phyloP scores from a whole-genome alignment of 2,113 vertebrate species.

The Otolemur garnettii region DNA sequence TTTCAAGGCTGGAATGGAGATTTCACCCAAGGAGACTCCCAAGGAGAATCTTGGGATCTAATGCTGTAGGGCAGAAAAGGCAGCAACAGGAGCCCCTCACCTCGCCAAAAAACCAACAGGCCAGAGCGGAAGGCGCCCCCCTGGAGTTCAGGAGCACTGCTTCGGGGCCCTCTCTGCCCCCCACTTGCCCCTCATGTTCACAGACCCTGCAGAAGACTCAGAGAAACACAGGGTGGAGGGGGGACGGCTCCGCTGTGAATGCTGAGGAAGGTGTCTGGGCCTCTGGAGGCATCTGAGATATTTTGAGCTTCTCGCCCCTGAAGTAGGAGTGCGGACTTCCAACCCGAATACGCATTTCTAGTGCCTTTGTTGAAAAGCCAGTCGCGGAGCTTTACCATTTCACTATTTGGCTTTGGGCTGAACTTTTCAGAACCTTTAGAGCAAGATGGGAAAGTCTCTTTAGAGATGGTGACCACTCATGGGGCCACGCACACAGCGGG shows the following conservation, averaged over 20 bases:
- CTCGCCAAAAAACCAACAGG: background rate
- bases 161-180: too few species aligned
- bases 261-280: background rate
- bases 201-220: background rate
- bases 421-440: constrained; percentile 13
- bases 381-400: background rate
- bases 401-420: background rate
- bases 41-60: background rate
- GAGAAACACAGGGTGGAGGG: background rate
- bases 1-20: background rate
- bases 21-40: background rate
- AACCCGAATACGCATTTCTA: background rate
- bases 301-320: background rate
- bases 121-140: background rate
- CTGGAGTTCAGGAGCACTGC: background rate
- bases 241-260: background rate
- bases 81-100: background rate
- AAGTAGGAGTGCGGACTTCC: background rate
- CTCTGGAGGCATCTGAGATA: background rate
- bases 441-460: background rate
- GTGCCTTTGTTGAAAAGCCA: background rate
- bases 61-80: background rate
- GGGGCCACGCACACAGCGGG: background rate
- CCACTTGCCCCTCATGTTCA: background rate
- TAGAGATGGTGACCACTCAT: background rate